Evolutionary conservation across 2,888 invertebrate species (phyloP), one percentile per base, ranked within the genome.

Genomic region (Acanthosoma haemorrhoidale): DNA sequence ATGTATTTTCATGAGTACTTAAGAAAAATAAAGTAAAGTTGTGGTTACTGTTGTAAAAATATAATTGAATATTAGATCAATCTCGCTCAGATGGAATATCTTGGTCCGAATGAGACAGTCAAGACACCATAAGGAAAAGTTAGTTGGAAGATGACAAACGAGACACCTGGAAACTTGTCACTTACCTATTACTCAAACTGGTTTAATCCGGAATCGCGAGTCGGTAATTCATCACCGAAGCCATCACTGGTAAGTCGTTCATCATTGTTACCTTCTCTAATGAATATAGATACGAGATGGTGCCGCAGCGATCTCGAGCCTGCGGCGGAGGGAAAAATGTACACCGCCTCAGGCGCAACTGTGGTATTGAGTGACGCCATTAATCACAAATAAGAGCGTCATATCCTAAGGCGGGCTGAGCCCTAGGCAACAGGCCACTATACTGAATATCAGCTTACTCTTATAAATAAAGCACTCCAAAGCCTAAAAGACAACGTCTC

Each of bases 261-360:
- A 61, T 61, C 61, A 61, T 21, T 1, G 25, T 11, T 4, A 16
- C 21, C 9, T n/a, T 13, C 21, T 15, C 59, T 59, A 59, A 59
- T 59, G 34, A 59, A 59, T 59, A 59, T 59, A 59, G 59, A 51
- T 51, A 51, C 51, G n/a, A n/a, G n/a, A n/a, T n/a, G n/a, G n/a
- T 25, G 43, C 51, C 25, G n/a, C n/a, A n/a, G n/a, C n/a, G n/a
- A n/a, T n/a, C n/a, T n/a, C n/a, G n/a, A n/a, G n/a, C n/a, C n/a
- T n/a, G n/a, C n/a, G n/a, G n/a, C n/a, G n/a, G n/a, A n/a, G n/a
- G 25, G 25, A 51, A 51, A 51, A 29, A 51, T 16, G 21, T 25
- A 21, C 51, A 25, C 51, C n/a, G 51, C n/a, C 2, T 25, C 25
- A n/a, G n/a, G n/a, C n/a, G n/a, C n/a, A n/a, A n/a, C n/a, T n/a